Percentiles rank a stretch among this genome's conserved stretches.
phyloP scores from a whole-genome alignment of 2,888 invertebrate species.

The Conus canariensis region DNA sequence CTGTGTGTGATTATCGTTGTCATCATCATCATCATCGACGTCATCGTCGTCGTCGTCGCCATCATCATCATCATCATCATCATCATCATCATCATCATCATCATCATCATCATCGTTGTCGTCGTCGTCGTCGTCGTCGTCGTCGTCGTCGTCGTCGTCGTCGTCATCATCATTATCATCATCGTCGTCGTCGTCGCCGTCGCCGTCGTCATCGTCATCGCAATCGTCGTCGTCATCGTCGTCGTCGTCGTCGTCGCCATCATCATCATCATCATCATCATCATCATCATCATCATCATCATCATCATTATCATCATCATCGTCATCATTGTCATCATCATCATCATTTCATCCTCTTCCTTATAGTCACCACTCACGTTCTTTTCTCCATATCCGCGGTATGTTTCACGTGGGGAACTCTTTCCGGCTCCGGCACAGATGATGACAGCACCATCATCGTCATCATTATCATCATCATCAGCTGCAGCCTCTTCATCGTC shows the following conservation, averaged over 20 bases:
- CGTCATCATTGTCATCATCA: background rate
- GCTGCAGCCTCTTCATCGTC: background rate
- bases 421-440: background rate
- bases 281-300: background rate
- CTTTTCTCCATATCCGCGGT: too few relatives aligned
- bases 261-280: background rate
- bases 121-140: background rate
- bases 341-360: background rate
- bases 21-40: constrained; percentile 18
- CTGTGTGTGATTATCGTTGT: background rate
- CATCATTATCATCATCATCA: background rate
- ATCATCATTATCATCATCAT: background rate
- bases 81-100: background rate
- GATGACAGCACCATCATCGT: background rate
- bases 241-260: background rate
- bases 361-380: background rate
- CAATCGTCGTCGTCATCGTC: background rate
- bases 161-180: background rate
- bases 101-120: background rate
- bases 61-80: constrained; percentile 14
- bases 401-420: too few relatives aligned
- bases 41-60: constrained; percentile 14
- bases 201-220: background rate
- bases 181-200: background rate
- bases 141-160: constrained; percentile 24